Evolutionary conservation across 2,113 vertebrate genomes (phyloP).

Genomic region (Osmerus mordax): DNA sequence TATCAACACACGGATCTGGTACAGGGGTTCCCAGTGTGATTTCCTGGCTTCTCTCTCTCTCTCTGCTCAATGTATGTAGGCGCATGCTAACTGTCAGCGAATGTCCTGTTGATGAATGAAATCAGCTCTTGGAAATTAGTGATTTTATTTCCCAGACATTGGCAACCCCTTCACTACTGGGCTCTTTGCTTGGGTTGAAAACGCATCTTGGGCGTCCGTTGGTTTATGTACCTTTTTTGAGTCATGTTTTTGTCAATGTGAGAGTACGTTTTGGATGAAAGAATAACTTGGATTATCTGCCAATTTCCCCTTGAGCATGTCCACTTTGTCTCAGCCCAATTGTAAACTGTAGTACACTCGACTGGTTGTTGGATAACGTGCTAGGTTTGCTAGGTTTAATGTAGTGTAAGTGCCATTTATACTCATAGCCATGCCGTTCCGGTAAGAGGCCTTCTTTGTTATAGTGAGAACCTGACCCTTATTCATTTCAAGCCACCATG

Average conservation of each 20-base stretch:
- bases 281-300: no score
- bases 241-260: no score
- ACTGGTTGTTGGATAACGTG: no score
- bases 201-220: slow-evolving; percentile 37
- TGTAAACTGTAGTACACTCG: no score
- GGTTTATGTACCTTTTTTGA: slow-evolving; percentile 23
- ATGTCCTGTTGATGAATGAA: slow-evolving; percentile 1
- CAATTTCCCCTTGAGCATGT: no score
- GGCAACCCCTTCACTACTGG: slow-evolving; percentile 35
- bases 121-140: background rate
- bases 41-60: background rate
- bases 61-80: background rate
- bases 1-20: background rate
- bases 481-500: background rate
- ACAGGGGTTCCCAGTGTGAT: slow-evolving; percentile 35
- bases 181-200: slow-evolving; percentile 41
- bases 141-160: slow-evolving; percentile 12
- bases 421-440: no score
- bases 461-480: background rate
- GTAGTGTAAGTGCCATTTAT: no score
- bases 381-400: no score
- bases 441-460: background rate
- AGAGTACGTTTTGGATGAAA: no score
- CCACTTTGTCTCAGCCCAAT: no score
- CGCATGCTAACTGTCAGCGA: background rate